Conservation (phyloP, 1,140 invertebrate genomes). For the Asobara japonica region DNA sequence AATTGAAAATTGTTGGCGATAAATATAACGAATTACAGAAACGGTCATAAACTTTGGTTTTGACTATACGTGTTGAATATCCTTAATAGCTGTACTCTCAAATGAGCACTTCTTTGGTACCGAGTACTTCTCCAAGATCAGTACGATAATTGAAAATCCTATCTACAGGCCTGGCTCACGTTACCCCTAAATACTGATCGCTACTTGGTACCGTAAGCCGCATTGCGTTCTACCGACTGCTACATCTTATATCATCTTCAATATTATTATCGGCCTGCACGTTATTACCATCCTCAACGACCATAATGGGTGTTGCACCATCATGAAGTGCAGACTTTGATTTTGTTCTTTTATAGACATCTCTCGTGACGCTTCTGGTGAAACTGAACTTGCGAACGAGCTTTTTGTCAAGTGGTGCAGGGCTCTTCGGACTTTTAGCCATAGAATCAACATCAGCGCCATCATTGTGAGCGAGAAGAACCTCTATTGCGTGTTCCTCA, state of each 20-base stretch:
- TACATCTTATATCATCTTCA: conserved; percentile 61
- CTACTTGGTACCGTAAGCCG: conserved; percentile 55
- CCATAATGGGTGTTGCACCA: conserved; percentile 75
- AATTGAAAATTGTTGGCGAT: too few species aligned
- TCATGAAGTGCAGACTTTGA: conserved; percentile 73
- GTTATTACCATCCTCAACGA: conserved; percentile 66
- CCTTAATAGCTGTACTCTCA: neutral
- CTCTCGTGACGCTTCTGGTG: conserved; percentile 73
- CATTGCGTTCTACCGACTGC: conserved; percentile 59
- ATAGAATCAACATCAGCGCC: conserved; percentile 52
- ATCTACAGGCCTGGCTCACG: conserved; percentile 49
- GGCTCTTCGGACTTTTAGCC: conserved; percentile 63
- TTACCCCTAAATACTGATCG: conserved; percentile 48
- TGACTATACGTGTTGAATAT: too few species aligned
- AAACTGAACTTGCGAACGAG: conserved; percentile 73
- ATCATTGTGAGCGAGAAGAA: conserved; percentile 66
- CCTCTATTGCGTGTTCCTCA: conserved; percentile 73
- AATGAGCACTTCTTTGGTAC: neutral
- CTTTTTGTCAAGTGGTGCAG: conserved; percentile 69
- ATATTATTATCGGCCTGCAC: conserved; percentile 34
- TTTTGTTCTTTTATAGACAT: conserved; percentile 70
- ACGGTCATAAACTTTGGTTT: too few species aligned
- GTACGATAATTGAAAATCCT: conserved; percentile 23
- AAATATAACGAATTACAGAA: too few species aligned
- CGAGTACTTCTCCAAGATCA: neutral